Evolutionary conservation across 2,888 invertebrate species (phyloP), one percentile per base, ranked within the genome.

Genomic region (Drosophila melanosoma): DNA sequence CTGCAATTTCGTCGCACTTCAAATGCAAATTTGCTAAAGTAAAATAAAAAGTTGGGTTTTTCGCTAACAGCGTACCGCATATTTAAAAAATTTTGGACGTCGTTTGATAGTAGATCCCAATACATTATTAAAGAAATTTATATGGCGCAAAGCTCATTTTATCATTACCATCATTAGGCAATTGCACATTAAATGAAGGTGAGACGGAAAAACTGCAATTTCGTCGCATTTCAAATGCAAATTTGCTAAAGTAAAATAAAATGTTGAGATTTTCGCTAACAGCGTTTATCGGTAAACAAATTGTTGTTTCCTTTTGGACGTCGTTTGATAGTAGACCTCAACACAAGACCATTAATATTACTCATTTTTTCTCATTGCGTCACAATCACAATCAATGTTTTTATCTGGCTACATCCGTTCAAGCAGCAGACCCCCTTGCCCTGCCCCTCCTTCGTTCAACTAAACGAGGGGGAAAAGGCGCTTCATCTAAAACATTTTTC

Each of bases 41-140:
- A 74, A 83, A 45, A 62, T 17, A 26, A 51, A 26, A 53, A 70
- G 69, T 70, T 86, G 81, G 81, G 81, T 72, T 86, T 83, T 83
- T 83, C 83, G 82, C 82, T 83, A 86, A 83, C 86, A 66, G 70
- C 69, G 87, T 71, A 20, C 74, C 72, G 62, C 62, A 70, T 70
- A 53, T 53, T 17, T 51, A 1, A 10, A 53, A 29, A 54, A 51
- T 40, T 59, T 65, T 69, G 64, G 61, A 72, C 84, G 68, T 74
- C 62, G 84, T 87, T 83, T 83, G 85, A 86, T 89, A 89, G 85
- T 83, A 83, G 87, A 85, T 75, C 81, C 70, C 86, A 82, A 49
- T 32, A 58, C 42, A 62, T 42, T 40, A 10, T 15, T 20, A 53
- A 29, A 11, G 5, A 29, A 17, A 32, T 11, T 10, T 8, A 15